Conservation (phyloP, 2,113 vertebrate genomes). For the Calidris pygmaea region DNA sequence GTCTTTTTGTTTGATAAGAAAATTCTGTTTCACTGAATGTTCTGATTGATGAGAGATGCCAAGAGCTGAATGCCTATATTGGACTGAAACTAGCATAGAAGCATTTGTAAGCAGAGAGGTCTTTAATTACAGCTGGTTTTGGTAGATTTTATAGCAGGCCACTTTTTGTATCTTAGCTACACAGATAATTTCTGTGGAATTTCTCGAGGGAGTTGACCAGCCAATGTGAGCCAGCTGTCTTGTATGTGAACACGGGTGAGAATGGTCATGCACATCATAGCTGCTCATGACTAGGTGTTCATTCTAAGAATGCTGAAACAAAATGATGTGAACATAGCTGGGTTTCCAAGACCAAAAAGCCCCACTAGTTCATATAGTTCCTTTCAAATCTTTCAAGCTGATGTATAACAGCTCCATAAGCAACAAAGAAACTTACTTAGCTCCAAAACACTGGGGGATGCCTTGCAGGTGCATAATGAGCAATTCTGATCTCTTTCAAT, state of each 20-base stretch:
- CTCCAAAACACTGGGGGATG: not conserved
- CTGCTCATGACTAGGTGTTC: not conserved
- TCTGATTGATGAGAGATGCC: not conserved
- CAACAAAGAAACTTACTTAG: not conserved
- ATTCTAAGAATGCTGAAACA: not conserved
- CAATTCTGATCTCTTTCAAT: not conserved
- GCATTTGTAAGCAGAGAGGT: not conserved
- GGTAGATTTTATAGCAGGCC: not conserved
- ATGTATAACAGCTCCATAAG: not conserved
- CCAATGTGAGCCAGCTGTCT: not conserved
- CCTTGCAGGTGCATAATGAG: not conserved
- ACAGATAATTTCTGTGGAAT: not conserved
- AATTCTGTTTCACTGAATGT: not conserved
- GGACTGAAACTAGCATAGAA: not conserved
- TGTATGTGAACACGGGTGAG: not conserved
- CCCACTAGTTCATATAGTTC: not conserved
- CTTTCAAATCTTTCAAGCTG: not conserved
- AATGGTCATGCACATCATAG: accelerated
- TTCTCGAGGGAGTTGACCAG: not conserved
- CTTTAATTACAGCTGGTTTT: not conserved
- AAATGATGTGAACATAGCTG: not conserved
- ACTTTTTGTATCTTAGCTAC: not conserved
- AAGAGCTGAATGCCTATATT: not conserved
- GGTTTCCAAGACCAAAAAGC: not conserved
- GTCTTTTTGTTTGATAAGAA: not conserved